phyloP scores from a whole-genome alignment of 2,888 invertebrate genomes.

The Cistogaster globosa region DNA sequence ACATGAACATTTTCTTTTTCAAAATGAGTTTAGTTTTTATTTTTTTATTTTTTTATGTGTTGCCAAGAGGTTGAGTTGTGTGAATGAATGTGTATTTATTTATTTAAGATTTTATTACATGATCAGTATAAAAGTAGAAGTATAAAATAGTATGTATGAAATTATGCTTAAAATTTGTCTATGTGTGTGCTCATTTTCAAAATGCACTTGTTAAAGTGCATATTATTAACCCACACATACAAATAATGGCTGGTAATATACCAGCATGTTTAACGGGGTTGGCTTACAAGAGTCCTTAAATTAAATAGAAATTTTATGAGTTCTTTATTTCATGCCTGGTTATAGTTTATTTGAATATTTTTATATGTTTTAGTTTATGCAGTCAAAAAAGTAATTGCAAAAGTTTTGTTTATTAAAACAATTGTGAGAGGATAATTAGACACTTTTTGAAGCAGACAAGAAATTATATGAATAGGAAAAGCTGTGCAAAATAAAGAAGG shows the following conservation, averaged over 20 bases:
- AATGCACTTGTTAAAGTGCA: conserved; percentile 56
- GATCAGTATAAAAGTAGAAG: neutral
- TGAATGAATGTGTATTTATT: conserved; percentile 22
- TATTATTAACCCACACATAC: conserved; percentile 37
- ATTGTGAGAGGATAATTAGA: conserved; percentile 21
- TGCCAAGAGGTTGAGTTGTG: conserved; percentile 17
- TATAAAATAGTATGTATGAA: conserved; percentile 36
- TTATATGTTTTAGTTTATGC: conserved; percentile 1
- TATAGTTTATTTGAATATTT: conserved; percentile 14
- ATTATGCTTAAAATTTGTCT: conserved; percentile 55
- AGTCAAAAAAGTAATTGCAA: conserved; percentile 36
- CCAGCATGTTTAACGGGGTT: conserved; percentile 9
- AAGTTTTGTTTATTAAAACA: conserved; percentile 25
- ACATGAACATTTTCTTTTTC: conserved; percentile 31
- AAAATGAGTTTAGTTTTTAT: conserved; percentile 65
- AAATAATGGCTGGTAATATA: conserved; percentile 9
- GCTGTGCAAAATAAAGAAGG: neutral
- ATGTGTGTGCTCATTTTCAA: conserved; percentile 22
- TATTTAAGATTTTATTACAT: conserved; percentile 48
- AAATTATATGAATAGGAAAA: neutral
- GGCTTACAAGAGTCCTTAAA: conserved; percentile 21
- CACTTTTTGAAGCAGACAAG: neutral
- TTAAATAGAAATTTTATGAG: conserved; percentile 32
- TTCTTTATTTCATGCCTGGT: neutral
- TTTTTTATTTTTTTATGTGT: conserved; percentile 57